Base-by-base conservation (phyloP, 1,140 invertebrate species). In the Neomicropteryx cornuta region DNA sequence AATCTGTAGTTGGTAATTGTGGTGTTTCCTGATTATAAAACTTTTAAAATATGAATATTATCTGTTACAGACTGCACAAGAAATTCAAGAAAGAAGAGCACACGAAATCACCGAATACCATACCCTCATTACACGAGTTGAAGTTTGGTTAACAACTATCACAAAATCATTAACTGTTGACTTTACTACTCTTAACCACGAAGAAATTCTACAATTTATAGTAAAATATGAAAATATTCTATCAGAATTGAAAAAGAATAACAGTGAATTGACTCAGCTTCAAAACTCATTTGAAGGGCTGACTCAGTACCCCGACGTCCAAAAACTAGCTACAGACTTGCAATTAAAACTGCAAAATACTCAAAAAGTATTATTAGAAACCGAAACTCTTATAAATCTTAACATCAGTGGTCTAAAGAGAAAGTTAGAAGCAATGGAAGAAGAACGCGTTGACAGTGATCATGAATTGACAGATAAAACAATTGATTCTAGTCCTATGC, bases 401-500 rank as follows among this genome's bases (percentile, higher is more conserved):
- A 72, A 72, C 48, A 69, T 77, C 45, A 62, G 72, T 41, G 56
- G 62, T 38, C 66, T 77, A 53, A 64, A 54, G 48, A 43, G 42
- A 5, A 31, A 50, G 24, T 45, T 61, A 29, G 34, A 45, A 5
- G 42, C 46, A 24, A 42, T 42, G 53, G 44, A 19, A 49, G 52
- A 39, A n/a, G 63, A 68, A 46, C 41, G 55, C 17, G 44, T 54
- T 11, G 59, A 69, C 30, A 61, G 64, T n/a, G 61, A 66, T 45
- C 49, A 62, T 39, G 66, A 56, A 49, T 66, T 59, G 47, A 68
- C 66, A n/a, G 71, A 75, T 47, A 68, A 70, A 42, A 75, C 74
- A 13, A 61, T 76, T 33, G 71, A 74, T 51, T 75, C 73, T 16
- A 70, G 66, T 31, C 73, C 72, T 42, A 75, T 75, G 70, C 72